phyloP scores from a whole-genome alignment of 2,113 vertebrate genomes.

The Hylia prasina region DNA sequence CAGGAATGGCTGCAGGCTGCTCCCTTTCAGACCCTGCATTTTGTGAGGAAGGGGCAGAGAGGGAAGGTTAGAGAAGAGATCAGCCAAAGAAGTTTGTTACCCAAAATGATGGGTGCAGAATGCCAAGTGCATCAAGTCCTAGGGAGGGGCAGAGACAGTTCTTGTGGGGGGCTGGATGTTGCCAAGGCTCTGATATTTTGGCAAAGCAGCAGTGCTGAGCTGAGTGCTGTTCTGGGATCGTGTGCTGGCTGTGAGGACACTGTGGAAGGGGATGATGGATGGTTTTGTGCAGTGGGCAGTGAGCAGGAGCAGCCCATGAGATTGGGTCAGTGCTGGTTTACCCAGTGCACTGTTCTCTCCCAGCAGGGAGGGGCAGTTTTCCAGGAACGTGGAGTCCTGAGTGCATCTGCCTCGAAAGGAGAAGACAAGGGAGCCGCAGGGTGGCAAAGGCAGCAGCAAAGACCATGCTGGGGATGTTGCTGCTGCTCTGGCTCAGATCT shows the following conservation, averaged over 20 bases:
- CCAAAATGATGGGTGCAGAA: not conserved
- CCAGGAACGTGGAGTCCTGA: not conserved
- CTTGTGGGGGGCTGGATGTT: not conserved
- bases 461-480: rapidly evolving
- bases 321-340: not conserved
- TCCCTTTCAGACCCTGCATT: not conserved
- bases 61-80: not conserved
- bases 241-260: not conserved
- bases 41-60: not conserved
- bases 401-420: rapidly evolving
- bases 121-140: not conserved
- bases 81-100: not conserved
- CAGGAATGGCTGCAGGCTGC: not conserved
- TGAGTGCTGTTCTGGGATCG: not conserved
- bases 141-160: not conserved
- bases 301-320: not conserved
- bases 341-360: rapidly evolving
- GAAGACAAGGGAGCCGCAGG: not conserved
- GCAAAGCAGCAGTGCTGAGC: not conserved
- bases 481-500: not conserved
- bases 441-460: not conserved
- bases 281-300: not conserved
- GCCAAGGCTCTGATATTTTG: not conserved
- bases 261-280: not conserved
- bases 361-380: not conserved